Evolutionary conservation across 2,797 vertebrate genomes (phyloP), one percentile per base, ranked within the genome.

Genomic region (Zalophus californianus): DNA sequence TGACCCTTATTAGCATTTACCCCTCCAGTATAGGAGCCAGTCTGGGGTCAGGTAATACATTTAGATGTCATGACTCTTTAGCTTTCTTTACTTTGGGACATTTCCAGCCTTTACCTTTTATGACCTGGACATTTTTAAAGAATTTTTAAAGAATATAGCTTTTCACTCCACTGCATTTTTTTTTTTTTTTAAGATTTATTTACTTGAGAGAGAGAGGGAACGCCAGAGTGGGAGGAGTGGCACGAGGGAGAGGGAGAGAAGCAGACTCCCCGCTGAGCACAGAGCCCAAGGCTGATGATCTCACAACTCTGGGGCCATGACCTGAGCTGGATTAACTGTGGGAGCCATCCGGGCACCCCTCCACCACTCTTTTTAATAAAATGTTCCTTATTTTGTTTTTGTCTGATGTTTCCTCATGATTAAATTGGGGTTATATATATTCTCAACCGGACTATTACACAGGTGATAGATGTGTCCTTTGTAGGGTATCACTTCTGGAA

Each of bases 101-200:
- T 89, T 94, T 92, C 29, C 21, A 93, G 48, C 44, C 82, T 90
- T 18, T 75, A 41, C 82, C 23, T 91, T 91, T 88, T 95, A 75
- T 95, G 41, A 90, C n/a, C 72, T 75, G 90, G 38, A 85, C n/a
- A 80, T 90, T 77, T 60, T 96, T 91, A 21, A 96, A 86, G 79
- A 58, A 52, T 90, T 23, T 58, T 58, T 58, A 58, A 56, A 58
- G 56, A 23, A 23, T 23, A 38, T 2, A 87, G n/a, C 38, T 58
- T 84, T 58, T 73, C 20, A 25, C 7, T 13, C 56, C 5, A 66
- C 32, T 66, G 62, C 13, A 16, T 15, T 32, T 66, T n/a, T 62
- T 60, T 35, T n/a, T 60, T 62, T 62, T 66, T 66, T n/a, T 3
- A 66, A 66, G 62, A 66, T 18, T 66, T 66, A 64, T n/a, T 32